phyloP scores from a whole-genome alignment of 2,888 invertebrate species.

The Lagria hirta region DNA sequence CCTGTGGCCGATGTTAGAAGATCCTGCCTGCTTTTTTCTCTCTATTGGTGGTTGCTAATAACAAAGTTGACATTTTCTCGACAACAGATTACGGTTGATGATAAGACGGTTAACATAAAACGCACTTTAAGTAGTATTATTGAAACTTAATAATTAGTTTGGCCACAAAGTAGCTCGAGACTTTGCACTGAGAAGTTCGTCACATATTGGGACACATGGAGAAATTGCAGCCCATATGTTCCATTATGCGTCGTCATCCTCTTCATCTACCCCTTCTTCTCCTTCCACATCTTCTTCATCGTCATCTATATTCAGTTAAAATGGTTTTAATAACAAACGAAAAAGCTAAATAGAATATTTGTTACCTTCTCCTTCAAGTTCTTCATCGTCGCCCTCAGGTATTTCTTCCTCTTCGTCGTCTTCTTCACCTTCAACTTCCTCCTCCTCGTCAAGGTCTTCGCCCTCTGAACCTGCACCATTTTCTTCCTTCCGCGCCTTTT shows the following conservation, averaged over 20 bases:
- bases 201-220: slow-evolving; percentile 43
- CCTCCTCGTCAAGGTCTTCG: slow-evolving; percentile 66
- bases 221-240: slow-evolving; percentile 39
- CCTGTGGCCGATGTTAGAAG: slow-evolving; percentile 40
- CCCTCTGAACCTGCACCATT: slow-evolving; percentile 69
- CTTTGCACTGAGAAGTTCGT: slow-evolving; percentile 47
- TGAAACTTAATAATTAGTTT: slow-evolving; percentile 24
- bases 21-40: slow-evolving; percentile 19
- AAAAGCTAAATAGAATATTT: neutral
- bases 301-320: slow-evolving; percentile 39
- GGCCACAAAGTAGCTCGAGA: slow-evolving; percentile 50
- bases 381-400: slow-evolving; percentile 54
- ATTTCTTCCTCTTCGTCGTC: slow-evolving; percentile 54
- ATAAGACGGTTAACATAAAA: slow-evolving; percentile 32
- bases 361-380: slow-evolving; percentile 54
- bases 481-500: slow-evolving; percentile 80
- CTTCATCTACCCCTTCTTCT: slow-evolving; percentile 53
- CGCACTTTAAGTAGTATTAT: slow-evolving; percentile 36
- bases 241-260: slow-evolving; percentile 55
- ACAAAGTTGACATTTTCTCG: slow-evolving; percentile 7
- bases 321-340: slow-evolving; percentile 7
- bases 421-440: slow-evolving; percentile 54
- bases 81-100: slow-evolving; percentile 16
- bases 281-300: slow-evolving; percentile 54
- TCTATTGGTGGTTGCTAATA: slow-evolving; percentile 18